phyloP scores from a whole-genome alignment of 2,113 vertebrate genomes.

The Ictalurus punctatus region DNA sequence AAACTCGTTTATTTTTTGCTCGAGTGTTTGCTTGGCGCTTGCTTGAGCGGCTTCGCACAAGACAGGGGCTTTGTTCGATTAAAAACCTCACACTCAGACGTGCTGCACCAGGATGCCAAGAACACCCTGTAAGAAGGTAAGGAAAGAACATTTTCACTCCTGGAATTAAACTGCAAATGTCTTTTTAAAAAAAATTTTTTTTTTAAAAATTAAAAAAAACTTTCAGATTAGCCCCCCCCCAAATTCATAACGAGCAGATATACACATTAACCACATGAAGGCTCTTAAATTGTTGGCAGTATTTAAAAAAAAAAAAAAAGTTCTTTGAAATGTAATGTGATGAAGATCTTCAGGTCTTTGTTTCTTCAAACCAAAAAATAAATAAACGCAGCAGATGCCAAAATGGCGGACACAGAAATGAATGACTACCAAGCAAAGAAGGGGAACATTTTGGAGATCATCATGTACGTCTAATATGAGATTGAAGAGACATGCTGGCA shows the following conservation, averaged over 20 bases:
- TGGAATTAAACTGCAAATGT: not conserved
- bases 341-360: not conserved
- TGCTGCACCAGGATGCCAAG: not conserved
- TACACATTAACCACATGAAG: not conserved
- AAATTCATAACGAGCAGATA: not conserved
- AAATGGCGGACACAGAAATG: not conserved
- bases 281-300: not conserved
- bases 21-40: not conserved
- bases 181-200: not conserved
- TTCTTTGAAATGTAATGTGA: not conserved
- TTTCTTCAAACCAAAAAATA: not conserved
- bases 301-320: not conserved
- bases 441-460: not conserved
- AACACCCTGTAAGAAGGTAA: not conserved
- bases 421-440: not conserved
- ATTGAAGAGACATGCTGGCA: not conserved
- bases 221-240: not conserved
- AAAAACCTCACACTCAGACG: not conserved
- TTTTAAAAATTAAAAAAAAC: not conserved
- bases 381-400: not conserved
- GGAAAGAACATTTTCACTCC: not conserved
- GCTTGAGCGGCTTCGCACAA: not conserved
- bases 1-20: not conserved
- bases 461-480: not conserved
- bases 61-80: constrained; percentile 3